Evolutionary conservation across 1,140 invertebrate genomes (phyloP).

Genomic region (Diuraphis noxia): DNA sequence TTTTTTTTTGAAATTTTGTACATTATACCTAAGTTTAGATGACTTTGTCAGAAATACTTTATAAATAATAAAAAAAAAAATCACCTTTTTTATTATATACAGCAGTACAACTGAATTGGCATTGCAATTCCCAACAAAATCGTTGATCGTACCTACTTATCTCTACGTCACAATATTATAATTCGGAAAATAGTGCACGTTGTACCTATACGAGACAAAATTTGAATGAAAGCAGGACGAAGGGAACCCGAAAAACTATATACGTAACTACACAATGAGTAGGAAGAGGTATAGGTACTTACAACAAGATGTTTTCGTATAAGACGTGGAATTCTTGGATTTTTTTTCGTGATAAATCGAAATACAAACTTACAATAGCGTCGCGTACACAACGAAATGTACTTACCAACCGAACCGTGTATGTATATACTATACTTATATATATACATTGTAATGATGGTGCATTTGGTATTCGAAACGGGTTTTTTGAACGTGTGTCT

Average conservation of each 20-base stretch:
- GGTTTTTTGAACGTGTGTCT: slow-evolving; percentile 34
- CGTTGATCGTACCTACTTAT: too few species aligned
- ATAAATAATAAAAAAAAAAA: too few species aligned
- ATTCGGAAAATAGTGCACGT: background rate
- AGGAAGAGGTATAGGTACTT: too few species aligned
- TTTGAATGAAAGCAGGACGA: background rate
- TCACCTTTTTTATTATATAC: too few species aligned
- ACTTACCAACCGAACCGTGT: background rate
- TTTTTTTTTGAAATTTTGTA: too few species aligned
- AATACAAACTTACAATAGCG: slow-evolving; percentile 12
- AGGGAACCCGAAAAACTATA: background rate
- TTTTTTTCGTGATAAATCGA: slow-evolving; percentile 20
- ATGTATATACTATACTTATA: background rate
- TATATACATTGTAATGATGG: background rate
- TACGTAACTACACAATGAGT: background rate
- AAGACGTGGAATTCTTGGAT: background rate
- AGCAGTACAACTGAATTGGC: too few species aligned
- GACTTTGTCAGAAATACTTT: too few species aligned
- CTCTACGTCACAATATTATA: background rate
- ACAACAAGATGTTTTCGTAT: background rate
- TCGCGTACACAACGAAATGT: background rate
- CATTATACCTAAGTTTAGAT: too few species aligned
- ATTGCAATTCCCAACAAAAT: too few species aligned
- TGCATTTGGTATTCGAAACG: slow-evolving; percentile 31
- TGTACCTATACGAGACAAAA: background rate